Conservation (phyloP, 2,888 invertebrate genomes). For the Dermolepida albohirtum region DNA sequence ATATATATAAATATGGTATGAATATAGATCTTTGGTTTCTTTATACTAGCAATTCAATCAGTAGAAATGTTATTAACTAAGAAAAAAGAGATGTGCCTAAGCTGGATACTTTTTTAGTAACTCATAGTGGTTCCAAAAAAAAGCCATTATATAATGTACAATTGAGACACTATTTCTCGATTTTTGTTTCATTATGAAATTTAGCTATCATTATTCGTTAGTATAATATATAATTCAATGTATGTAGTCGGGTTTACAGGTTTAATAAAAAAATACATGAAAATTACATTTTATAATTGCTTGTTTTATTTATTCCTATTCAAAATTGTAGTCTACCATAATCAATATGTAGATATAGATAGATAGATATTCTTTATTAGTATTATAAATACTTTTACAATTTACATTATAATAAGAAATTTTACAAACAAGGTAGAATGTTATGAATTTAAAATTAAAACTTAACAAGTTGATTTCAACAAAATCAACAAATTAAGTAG, state of each 20-base stretch:
- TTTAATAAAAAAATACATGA: conserved; percentile 54
- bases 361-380: too few relatives aligned
- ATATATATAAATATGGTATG: conserved; percentile 4
- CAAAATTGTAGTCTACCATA: too few relatives aligned
- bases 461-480: too few relatives aligned
- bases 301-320: conserved; percentile 34
- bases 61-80: neutral
- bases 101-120: conserved; percentile 30
- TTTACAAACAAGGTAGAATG: too few relatives aligned
- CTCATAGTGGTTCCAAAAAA: conserved; percentile 25
- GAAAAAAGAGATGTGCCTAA: conserved; percentile 38
- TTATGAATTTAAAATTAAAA: too few relatives aligned
- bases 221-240: conserved; percentile 40
- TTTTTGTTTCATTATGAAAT: conserved; percentile 40
- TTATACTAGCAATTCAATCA: conserved; percentile 3
- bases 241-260: conserved; percentile 59
- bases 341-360: too few relatives aligned
- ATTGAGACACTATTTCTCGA: conserved; percentile 41
- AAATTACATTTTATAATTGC: conserved; percentile 49
- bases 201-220: conserved; percentile 40
- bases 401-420: too few relatives aligned
- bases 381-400: too few relatives aligned
- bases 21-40: conserved; percentile 24
- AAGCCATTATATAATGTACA: conserved; percentile 29
- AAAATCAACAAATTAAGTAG: too few relatives aligned